phyloP scores from a whole-genome alignment of 2,797 vertebrate species.

The Synanceia verrucosa region DNA sequence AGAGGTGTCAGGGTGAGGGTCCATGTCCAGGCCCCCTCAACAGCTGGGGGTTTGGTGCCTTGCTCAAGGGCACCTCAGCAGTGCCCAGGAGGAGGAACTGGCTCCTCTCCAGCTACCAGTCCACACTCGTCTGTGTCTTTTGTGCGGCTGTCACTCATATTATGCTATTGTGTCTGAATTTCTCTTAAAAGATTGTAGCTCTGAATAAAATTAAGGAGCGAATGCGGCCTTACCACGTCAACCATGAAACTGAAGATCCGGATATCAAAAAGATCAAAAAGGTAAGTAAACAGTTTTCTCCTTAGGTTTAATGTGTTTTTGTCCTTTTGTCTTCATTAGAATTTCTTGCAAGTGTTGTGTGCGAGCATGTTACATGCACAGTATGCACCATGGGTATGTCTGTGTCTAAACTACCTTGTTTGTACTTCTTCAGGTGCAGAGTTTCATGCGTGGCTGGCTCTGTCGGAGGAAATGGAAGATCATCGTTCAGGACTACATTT shows the following conservation, averaged over 20 bases:
- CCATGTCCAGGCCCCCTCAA: too few relatives aligned
- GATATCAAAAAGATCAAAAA: slow-evolving; percentile 99
- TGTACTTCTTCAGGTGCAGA: slow-evolving; percentile 86
- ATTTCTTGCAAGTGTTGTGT: background rate
- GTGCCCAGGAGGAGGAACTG: too few relatives aligned
- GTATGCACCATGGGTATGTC: background rate
- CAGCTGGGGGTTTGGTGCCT: too few relatives aligned
- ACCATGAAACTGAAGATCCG: slow-evolving; percentile 94
- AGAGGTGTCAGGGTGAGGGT: too few relatives aligned
- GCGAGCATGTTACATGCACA: background rate
- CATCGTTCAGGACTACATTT: slow-evolving; percentile 98
- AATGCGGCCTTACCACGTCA: slow-evolving; percentile 93
- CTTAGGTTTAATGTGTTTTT: background rate
- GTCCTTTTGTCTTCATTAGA: background rate
- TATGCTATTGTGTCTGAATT: slow-evolving; percentile 8
- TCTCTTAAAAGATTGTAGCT: slow-evolving; percentile 88
- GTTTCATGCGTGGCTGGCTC: slow-evolving; percentile 96
- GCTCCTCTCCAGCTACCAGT: too few relatives aligned
- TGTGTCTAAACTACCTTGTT: background rate
- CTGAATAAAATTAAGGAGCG: slow-evolving; percentile 99
- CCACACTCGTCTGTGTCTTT: too few relatives aligned
- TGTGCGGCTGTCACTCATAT: background rate
- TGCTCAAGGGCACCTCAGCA: too few relatives aligned
- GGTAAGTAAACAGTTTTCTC: slow-evolving; percentile 73
- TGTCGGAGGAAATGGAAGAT: slow-evolving; percentile 97